phyloP scores from a whole-genome alignment of 2,113 vertebrate genomes.

The Dromaius novaehollandiae region DNA sequence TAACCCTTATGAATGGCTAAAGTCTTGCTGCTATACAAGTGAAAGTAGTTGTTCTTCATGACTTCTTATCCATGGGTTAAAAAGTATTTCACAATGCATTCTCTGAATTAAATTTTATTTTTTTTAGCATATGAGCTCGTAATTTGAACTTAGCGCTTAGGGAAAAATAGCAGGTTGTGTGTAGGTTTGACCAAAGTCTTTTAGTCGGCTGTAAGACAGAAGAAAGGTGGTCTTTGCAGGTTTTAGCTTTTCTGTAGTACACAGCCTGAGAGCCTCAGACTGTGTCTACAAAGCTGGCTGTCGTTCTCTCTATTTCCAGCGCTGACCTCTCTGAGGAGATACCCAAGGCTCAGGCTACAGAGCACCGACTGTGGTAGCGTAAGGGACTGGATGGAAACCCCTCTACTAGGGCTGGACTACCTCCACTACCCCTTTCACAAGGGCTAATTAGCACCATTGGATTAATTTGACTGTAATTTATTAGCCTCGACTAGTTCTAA shows the following conservation, averaged over 20 bases:
- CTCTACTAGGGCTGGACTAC: neutral
- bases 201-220: too few species aligned
- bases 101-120: neutral
- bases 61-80: neutral
- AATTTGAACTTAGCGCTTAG: neutral
- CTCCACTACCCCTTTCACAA: neutral
- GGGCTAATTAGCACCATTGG: neutral
- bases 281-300: too few species aligned
- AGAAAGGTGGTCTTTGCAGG: neutral
- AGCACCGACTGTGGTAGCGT: neutral
- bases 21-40: neutral
- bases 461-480: neutral
- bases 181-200: neutral
- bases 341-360: neutral
- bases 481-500: neutral
- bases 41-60: neutral
- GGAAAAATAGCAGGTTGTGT: neutral
- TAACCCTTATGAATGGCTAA: neutral
- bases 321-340: neutral
- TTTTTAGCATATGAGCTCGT: neutral
- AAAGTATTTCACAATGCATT: neutral
- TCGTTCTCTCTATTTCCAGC: neutral
- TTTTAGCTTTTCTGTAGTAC: neutral
- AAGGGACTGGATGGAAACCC: neutral
- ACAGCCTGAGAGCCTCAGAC: neutral